phyloP scores from a whole-genome alignment of 2,113 vertebrate genomes.

The Salvator merianae region DNA sequence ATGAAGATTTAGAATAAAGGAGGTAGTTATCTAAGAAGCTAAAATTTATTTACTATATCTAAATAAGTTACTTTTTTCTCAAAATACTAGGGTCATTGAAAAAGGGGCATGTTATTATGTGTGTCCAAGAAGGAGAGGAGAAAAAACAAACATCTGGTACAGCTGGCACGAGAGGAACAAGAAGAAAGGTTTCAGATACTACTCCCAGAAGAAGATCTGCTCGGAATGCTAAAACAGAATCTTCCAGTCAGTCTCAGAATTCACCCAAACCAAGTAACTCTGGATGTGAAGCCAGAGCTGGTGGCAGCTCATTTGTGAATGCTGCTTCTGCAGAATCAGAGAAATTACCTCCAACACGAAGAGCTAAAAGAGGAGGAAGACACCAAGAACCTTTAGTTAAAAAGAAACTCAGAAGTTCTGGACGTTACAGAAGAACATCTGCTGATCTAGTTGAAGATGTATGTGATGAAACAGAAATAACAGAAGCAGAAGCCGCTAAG shows the following conservation, averaged over 20 bases:
- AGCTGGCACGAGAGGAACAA: conserved; percentile 83
- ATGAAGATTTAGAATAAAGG: not conserved
- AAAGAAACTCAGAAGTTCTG: conserved; percentile 80
- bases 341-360: conserved; percentile 79
- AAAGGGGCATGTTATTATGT: conserved; percentile 82
- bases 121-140: conserved; percentile 89
- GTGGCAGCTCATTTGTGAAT: conserved; percentile 65
- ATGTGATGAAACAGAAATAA: conserved; percentile 56
- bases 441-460: conserved; percentile 78
- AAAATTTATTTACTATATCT: conserved; percentile 5
- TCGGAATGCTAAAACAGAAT: conserved; percentile 80
- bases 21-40: not conserved
- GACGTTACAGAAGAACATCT: conserved; percentile 64
- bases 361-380: conserved; percentile 77
- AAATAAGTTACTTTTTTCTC: conserved; percentile 15
- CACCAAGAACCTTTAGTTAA: conserved; percentile 73
- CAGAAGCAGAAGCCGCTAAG: conserved; percentile 53
- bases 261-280: conserved; percentile 78
- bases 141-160: conserved; percentile 85
- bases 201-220: conserved; percentile 83
- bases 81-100: conserved; percentile 79
- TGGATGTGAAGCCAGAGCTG: conserved; percentile 75
- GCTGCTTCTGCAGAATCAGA: conserved; percentile 64
- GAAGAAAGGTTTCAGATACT: conserved; percentile 78
- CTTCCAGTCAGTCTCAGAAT: conserved; percentile 72